Evolutionary conservation across 2,797 vertebrate genomes (phyloP), one percentile per base, ranked within the genome.

Genomic region (Alcedo quadribrachys): DNA sequence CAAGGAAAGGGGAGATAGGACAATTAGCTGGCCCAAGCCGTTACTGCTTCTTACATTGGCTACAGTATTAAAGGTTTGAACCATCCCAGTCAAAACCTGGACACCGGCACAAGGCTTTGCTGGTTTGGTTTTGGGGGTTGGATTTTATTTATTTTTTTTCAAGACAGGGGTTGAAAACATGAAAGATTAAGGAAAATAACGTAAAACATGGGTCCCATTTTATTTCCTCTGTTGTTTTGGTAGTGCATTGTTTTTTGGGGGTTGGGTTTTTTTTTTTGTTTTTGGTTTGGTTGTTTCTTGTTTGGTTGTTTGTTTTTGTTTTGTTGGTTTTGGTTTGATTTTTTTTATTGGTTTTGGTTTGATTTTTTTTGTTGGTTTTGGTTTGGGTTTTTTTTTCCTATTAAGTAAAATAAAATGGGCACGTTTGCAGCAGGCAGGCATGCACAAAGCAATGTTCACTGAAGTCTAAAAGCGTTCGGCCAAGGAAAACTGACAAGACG

Each of bases 401-500:
- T 94, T 92, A 97, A 97, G 95, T 93, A 97, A 97, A 97, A 97
- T 97, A 96, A 97, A 97, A 97, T 97, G 94, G 96, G 94, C 78
- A 93, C 97, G 80, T 87, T 97, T 96, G 97, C 95, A 96, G 96
- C 73, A 93, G 95, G 95, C 97, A 96, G 93, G 86, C 96, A 93
- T 95, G 94, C 98, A 98, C 98, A 98, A 98, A 99, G 98, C 98
- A 98, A 98, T 98, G 98, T 98, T 98, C 98, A 98, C 98, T 98
- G 98, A 98, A 98, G 98, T 98, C 98, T 98, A 98, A 98, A 98
- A 97, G 98, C 96, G 96, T 85, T 97, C 95, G 97, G 97, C 97
- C 97, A 98, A 97, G 98, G 98, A 98, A 98, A 99, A 98, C 98
- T 98, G 99, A 99, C 98, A 98, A 98, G 98, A 97, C 98, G 96